Evolutionary conservation across 2,797 vertebrate genomes (phyloP).

Genomic region (Cetoscarus ocellatus): DNA sequence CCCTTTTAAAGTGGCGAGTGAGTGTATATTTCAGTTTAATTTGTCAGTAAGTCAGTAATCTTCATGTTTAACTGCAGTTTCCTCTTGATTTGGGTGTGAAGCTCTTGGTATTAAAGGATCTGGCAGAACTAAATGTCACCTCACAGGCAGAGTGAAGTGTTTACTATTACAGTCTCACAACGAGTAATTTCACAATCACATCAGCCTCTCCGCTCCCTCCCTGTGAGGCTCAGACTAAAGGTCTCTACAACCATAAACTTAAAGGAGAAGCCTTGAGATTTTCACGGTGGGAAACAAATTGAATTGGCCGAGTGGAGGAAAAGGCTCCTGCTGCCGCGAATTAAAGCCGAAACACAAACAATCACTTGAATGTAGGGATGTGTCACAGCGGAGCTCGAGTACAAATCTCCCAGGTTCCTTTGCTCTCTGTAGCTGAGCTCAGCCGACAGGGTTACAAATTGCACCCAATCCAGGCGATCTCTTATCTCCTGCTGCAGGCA

Average conservation of each 20-base stretch:
- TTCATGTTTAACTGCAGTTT: background rate
- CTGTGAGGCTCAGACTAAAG: slow-evolving; percentile 21
- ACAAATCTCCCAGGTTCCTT: slow-evolving; percentile 52
- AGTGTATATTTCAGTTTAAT: too few species aligned
- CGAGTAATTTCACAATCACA: slow-evolving; percentile 56
- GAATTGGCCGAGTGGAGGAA: slow-evolving; percentile 68
- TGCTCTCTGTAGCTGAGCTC: slow-evolving; percentile 26
- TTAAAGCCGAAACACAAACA: slow-evolving; percentile 67
- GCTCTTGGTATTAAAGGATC: too few species aligned
- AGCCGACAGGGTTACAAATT: slow-evolving; percentile 48
- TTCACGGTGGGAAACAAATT: slow-evolving; percentile 73
- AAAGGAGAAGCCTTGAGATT: slow-evolving; percentile 67
- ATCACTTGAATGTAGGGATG: slow-evolving; percentile 50
- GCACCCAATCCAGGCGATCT: slow-evolving; percentile 53
- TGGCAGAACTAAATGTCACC: slow-evolving; percentile 23
- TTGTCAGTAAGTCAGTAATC: too few species aligned
- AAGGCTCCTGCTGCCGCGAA: slow-evolving; percentile 73
- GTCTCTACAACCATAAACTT: slow-evolving; percentile 58
- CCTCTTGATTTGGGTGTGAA: background rate
- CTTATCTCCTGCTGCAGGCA: slow-evolving; percentile 60
- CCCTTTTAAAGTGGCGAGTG: too few species aligned
- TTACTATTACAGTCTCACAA: slow-evolving; percentile 42
- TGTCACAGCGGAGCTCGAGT: slow-evolving; percentile 40
- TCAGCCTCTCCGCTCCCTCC: slow-evolving; percentile 44
- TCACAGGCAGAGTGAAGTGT: slow-evolving; percentile 41